phyloP scores from a whole-genome alignment of 2,797 vertebrate species.

The Falco berigora region DNA sequence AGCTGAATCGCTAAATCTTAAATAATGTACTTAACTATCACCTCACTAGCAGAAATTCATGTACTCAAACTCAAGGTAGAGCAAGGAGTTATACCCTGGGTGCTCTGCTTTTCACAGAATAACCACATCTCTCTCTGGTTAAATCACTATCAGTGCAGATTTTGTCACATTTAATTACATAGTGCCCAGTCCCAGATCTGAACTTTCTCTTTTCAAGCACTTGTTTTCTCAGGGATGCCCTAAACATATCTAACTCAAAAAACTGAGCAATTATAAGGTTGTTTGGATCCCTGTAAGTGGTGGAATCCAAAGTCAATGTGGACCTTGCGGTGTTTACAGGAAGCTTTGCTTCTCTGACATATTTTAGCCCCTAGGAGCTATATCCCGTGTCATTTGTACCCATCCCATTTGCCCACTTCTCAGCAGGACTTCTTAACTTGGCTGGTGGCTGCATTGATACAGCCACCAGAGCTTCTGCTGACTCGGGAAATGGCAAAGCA shows the following conservation, averaged over 20 bases:
- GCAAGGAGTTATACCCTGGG: not conserved
- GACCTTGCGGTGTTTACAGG: not conserved
- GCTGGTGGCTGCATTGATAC: rapidly evolving
- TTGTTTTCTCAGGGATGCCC: not conserved
- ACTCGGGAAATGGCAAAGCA: not conserved
- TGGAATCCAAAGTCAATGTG: not conserved
- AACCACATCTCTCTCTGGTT: not conserved
- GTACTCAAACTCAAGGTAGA: not conserved
- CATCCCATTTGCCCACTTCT: not conserved
- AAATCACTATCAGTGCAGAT: not conserved
- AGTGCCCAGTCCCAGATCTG: not conserved
- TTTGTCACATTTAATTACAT: not conserved
- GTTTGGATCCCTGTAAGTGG: not conserved
- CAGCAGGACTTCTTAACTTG: not conserved
- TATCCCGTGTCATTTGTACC: not conserved
- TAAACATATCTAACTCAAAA: not conserved
- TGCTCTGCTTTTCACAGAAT: not conserved
- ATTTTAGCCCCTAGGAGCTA: not conserved
- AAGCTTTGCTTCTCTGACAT: not conserved
- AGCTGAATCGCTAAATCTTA: not conserved
- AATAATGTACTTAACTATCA: not conserved
- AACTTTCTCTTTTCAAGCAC: not conserved
- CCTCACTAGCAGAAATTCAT: not conserved
- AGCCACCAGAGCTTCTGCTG: not conserved
- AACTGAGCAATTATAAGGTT: not conserved